phyloP scores from a whole-genome alignment of 2,888 invertebrate species.

The Sphaerophoria rueppellii region DNA sequence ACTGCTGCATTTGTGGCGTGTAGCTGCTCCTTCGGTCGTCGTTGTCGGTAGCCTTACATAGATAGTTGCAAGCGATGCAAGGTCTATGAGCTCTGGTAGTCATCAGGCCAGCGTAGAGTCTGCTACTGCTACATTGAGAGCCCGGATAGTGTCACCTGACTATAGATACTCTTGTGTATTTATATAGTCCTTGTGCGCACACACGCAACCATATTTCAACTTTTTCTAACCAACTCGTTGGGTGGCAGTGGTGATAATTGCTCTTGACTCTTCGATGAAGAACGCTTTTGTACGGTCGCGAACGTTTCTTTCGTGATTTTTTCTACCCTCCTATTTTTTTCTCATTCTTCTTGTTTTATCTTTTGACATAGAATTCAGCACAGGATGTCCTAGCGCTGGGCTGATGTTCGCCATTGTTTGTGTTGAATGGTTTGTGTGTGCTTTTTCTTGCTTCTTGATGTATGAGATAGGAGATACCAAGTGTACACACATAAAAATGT shows the following conservation, averaged over 20 bases:
- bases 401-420: constrained; percentile 46
- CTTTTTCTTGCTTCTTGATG: constrained; percentile 18
- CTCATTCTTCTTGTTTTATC: constrained; percentile 5
- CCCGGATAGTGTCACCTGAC: constrained; percentile 47
- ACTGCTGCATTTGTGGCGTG: neutral
- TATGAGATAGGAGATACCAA: no score
- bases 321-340: constrained; percentile 7
- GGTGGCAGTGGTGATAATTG: constrained; percentile 53
- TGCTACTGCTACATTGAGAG: constrained; percentile 32
- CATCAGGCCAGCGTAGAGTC: constrained; percentile 11
- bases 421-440: constrained; percentile 23
- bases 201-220: constrained; percentile 11
- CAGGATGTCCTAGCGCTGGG: constrained; percentile 32
- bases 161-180: neutral
- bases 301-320: constrained; percentile 42
- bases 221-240: constrained; percentile 37
- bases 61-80: constrained; percentile 34
- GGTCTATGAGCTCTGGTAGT: constrained; percentile 33
- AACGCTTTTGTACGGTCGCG: constrained; percentile 42
- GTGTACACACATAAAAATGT: neutral
- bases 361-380: constrained; percentile 29
- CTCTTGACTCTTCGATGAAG: constrained; percentile 59
- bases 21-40: constrained; percentile 19
- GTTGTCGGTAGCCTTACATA: constrained; percentile 19
- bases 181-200: constrained; percentile 26